Evolutionary conservation across 2,113 vertebrate species (phyloP).

Genomic region (Naja naja): DNA sequence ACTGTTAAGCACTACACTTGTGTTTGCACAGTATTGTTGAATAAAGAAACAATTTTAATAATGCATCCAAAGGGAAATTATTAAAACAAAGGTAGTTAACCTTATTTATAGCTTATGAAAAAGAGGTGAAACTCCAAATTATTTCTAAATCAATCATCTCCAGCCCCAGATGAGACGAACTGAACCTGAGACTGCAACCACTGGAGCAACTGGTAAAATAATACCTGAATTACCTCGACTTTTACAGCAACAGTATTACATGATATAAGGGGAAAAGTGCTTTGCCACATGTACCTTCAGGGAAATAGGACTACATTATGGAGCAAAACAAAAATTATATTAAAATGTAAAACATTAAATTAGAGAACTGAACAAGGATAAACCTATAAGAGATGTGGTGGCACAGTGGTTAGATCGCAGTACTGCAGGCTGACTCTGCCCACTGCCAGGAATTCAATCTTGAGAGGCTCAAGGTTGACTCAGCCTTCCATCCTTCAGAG

Average conservation of each 20-base stretch:
- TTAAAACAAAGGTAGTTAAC: not conserved
- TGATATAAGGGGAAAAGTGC: not conserved
- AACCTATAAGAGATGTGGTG: not conserved
- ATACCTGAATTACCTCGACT: not conserved
- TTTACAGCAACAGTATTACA: not conserved
- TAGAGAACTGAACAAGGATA: not conserved
- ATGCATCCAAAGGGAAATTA: not conserved
- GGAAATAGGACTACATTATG: not conserved
- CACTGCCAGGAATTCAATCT: not conserved
- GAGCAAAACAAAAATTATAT: not conserved
- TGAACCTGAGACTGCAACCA: not conserved
- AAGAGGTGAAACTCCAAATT: not conserved
- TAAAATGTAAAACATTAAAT: not conserved
- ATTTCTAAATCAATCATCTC: not conserved
- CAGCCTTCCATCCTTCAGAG: not conserved
- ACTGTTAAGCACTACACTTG: not conserved
- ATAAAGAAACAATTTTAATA: not conserved
- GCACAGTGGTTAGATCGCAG: not conserved
- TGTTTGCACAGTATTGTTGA: not conserved
- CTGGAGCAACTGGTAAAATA: not conserved
- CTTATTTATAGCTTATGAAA: not conserved
- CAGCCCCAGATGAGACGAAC: not conserved
- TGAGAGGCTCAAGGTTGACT: not conserved
- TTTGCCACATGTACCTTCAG: not conserved
- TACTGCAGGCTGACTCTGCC: not conserved